A percentile compares a stretch with the other conserved stretches of the same genome.
phyloP scores from a whole-genome alignment of 2,797 vertebrate genomes.

The Neostethus bicornis region DNA sequence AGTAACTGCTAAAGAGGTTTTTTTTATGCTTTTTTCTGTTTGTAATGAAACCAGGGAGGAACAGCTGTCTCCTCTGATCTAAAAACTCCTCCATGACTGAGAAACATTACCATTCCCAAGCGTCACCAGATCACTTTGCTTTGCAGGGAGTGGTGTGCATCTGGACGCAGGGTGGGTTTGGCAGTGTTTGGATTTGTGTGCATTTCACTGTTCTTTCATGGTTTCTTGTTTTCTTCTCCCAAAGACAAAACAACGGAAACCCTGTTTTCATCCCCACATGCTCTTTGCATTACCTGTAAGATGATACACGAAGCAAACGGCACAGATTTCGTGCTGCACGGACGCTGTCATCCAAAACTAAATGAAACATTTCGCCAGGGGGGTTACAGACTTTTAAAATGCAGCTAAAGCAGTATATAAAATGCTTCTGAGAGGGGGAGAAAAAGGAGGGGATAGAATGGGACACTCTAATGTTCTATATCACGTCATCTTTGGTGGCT shows the following conservation, averaged over 20 bases:
- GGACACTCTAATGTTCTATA: slow-evolving; percentile 44
- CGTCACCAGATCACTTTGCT: slow-evolving; percentile 57
- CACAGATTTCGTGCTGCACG: slow-evolving; percentile 37
- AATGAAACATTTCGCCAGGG: slow-evolving; percentile 61
- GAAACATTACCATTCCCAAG: slow-evolving; percentile 37
- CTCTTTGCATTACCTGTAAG: slow-evolving; percentile 63
- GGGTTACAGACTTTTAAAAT: slow-evolving; percentile 41
- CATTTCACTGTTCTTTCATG: slow-evolving; percentile 31
- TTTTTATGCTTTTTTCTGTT: slow-evolving; percentile 53
- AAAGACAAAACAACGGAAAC: slow-evolving; percentile 61
- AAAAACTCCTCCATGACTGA: slow-evolving; percentile 46
- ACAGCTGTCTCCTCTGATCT: slow-evolving; percentile 61
- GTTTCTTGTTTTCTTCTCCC: slow-evolving; percentile 48
- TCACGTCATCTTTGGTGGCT: slow-evolving; percentile 50
- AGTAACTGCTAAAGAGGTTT: slow-evolving; percentile 28
- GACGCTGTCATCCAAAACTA: slow-evolving; percentile 56
- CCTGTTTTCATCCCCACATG: slow-evolving; percentile 58
- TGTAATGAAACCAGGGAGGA: slow-evolving; percentile 38
- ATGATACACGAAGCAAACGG: slow-evolving; percentile 45
- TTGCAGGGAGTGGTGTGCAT: slow-evolving; percentile 40
- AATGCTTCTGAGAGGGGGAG: slow-evolving; percentile 27
- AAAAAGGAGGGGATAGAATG: not conserved
- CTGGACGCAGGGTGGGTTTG: slow-evolving; percentile 22
- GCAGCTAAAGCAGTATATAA: slow-evolving; percentile 40
- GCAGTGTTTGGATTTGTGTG: slow-evolving; percentile 25